Evolutionary conservation across 1,140 invertebrate genomes (phyloP).

Genomic region (Bicyclus anynana): DNA sequence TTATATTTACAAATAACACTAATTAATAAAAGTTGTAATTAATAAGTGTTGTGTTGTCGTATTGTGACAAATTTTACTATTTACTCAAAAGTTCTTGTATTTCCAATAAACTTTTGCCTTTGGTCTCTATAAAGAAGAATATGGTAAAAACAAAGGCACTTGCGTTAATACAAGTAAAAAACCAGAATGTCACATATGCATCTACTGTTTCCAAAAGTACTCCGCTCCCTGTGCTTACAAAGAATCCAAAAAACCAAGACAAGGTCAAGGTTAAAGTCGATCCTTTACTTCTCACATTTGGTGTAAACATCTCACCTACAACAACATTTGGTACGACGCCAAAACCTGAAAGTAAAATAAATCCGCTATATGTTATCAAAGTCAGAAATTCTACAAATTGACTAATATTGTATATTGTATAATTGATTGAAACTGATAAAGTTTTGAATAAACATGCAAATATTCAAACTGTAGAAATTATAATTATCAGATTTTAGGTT

Average conservation of each 20-base stretch:
- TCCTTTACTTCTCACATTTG: slow-evolving; percentile 21
- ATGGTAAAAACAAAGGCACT: slow-evolving; percentile 23
- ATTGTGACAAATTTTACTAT: slow-evolving; percentile 9
- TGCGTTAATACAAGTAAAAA: slow-evolving; percentile 20
- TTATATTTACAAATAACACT: no score
- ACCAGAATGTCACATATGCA: slow-evolving; percentile 27
- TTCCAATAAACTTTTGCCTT: slow-evolving; percentile 31
- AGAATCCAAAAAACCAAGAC: slow-evolving; percentile 18
- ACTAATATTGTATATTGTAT: no score
- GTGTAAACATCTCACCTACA: slow-evolving; percentile 23
- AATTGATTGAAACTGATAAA: no score
- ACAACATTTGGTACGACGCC: slow-evolving; percentile 17
- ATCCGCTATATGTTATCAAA: no score
- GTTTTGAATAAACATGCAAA: no score
- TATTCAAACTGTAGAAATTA: no score
- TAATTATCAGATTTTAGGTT: no score
- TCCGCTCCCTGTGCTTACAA: slow-evolving; percentile 25
- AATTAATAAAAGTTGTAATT: no score
- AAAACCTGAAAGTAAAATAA: slow-evolving; percentile 22
- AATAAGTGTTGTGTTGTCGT: no score
- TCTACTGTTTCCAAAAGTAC: slow-evolving; percentile 20
- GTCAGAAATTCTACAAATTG: no score
- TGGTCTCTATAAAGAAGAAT: slow-evolving; percentile 30
- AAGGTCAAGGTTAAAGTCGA: slow-evolving; percentile 14
- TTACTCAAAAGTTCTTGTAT: slow-evolving; percentile 19